A percentile compares a stretch with the other conserved stretches of the same genome.
Evolutionary conservation across 2,113 vertebrate species (phyloP).

Genomic region (Callipepla squamata): DNA sequence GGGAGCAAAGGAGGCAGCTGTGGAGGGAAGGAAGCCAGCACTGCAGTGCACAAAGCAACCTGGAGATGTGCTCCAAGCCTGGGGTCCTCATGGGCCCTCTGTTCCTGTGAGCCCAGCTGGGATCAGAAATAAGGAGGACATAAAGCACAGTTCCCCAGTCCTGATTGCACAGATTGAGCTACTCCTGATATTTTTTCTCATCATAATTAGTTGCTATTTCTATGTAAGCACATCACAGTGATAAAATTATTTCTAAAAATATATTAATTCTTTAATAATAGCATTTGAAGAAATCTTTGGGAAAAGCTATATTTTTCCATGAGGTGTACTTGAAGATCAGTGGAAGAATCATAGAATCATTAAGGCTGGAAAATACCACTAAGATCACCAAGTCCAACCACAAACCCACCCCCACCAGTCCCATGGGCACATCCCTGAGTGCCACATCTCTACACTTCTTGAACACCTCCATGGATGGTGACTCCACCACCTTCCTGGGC

Average conservation of each 20-base stretch:
- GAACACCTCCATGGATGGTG: too few relatives aligned
- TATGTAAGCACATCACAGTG: background rate
- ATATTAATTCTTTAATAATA: background rate
- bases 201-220: background rate
- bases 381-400: too few relatives aligned
- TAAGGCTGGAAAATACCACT: too few relatives aligned
- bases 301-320: background rate
- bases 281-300: background rate
- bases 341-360: background rate
- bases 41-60: background rate
- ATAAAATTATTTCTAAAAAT: background rate
- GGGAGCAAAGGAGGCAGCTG: slow-evolving; percentile 48
- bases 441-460: too few relatives aligned
- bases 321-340: background rate
- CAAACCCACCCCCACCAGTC: too few relatives aligned
- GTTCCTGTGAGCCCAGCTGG: slow-evolving; percentile 7
- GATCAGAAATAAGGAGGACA: background rate
- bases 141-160: background rate
- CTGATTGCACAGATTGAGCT: background rate
- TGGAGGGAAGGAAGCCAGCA: slow-evolving; percentile 28
- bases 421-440: too few relatives aligned
- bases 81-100: background rate
- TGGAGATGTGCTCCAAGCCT: background rate
- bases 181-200: background rate
- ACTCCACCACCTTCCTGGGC: too few relatives aligned